phyloP scores from a whole-genome alignment of 1,140 invertebrate species.

The Leucophenga varia region DNA sequence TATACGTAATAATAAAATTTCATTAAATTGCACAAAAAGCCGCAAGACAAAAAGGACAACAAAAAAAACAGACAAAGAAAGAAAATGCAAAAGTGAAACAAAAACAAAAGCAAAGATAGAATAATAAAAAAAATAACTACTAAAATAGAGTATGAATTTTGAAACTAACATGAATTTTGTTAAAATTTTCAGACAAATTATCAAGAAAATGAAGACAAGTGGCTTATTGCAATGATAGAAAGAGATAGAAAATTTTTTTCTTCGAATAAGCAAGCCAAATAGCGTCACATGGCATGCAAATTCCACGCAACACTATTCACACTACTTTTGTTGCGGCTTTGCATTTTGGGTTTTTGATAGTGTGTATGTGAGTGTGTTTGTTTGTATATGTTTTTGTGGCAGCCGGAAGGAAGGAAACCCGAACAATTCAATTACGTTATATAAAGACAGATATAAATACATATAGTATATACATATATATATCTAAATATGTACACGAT shows the following conservation, averaged over 20 bases:
- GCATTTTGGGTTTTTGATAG: no score
- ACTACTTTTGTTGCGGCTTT: neutral
- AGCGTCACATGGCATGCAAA: neutral
- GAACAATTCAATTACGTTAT: conserved; percentile 51
- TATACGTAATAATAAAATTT: conserved; percentile 56
- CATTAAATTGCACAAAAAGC: conserved; percentile 41
- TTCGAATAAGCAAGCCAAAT: conserved; percentile 11
- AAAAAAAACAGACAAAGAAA: conserved; percentile 2
- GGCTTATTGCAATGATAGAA: no score
- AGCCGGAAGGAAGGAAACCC: conserved; percentile 20
- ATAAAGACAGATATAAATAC: no score
- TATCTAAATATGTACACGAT: no score
- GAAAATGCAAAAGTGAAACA: conserved; percentile 7
- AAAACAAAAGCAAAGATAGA: no score
- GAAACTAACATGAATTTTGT: no score
- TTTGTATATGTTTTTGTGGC: conserved; percentile 23
- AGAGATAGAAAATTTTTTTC: no score
- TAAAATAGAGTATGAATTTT: no score
- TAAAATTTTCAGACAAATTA: conserved; percentile 33
- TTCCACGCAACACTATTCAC: no score
- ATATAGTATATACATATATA: no score
- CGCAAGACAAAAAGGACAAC: conserved; percentile 1
- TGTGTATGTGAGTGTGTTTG: no score
- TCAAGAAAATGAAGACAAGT: conserved; percentile 41
- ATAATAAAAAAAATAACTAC: no score